Evolutionary conservation across 2,113 vertebrate species (phyloP), one percentile per base, ranked within the genome.

Genomic region (Leucosticte australis): DNA sequence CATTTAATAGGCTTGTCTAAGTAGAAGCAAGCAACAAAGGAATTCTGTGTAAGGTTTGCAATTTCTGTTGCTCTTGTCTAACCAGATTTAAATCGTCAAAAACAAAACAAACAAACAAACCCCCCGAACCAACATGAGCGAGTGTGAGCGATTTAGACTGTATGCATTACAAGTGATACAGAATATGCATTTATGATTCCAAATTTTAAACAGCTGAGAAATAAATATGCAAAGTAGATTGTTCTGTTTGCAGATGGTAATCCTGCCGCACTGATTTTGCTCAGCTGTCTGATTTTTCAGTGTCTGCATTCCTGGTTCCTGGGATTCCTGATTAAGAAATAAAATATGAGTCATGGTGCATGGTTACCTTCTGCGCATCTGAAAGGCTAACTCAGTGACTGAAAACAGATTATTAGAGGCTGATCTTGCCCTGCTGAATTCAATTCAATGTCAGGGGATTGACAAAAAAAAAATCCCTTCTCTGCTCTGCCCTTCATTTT

Each of bases 241-340:
- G 81, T 89, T 96, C 89, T 93, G 80, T 95, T 97, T 96, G 88
- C 91, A 97, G 95, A 95, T 97, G 96, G 94, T 89, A 96, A 92
- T 96, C 84, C 83, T 67, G 90, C 90, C 57, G 52, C 64, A 80
- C 87, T 96, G 93, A 90, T 95, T 94, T 94, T 87, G 75, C 93
- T 97, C 94, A 95, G 92, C 88, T 94, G 94, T 83, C 93, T 96
- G 94, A 92, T 87, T 94, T 96, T 88, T 74, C 94, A 71, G 1
- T 68, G 81, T 85, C 92, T 96, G 94, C 81, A 55, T 96, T 94
- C 44, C 86, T 50, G 50, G 60, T 92, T 94, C 92, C 95, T 64
- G 62, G 80, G 81, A 83, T 92, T 82, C 83, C 91, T 91, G 90
- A 87, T 81, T 94, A 92, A 96, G 92, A 89, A 92, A 78, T 92